Conservation (phyloP, 2,888 invertebrate genomes). For the Lordiphosa fenestrarum region DNA sequence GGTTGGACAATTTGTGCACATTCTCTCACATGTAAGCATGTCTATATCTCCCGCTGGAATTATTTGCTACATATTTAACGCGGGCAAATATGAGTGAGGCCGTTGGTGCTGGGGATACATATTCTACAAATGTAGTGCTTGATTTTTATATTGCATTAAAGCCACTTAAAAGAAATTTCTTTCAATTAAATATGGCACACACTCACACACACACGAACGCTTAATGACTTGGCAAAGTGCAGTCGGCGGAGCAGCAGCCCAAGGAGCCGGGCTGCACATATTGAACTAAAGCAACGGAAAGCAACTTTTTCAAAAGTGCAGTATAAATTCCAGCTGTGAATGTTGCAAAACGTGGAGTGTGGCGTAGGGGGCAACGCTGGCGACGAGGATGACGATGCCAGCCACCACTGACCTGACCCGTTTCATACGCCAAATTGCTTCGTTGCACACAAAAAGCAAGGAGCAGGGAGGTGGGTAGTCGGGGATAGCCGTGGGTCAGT, state of each 20-base stretch:
- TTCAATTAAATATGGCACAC: conserved; percentile 59
- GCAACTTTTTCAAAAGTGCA: conserved; percentile 54
- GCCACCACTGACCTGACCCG: conserved; percentile 62
- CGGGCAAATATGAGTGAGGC: no score
- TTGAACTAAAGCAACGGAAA: conserved; percentile 55
- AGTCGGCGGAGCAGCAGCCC: conserved; percentile 8
- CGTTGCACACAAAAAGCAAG: conserved; percentile 58
- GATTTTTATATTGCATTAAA: conserved; percentile 32
- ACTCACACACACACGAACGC: conserved; percentile 23
- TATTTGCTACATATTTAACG: no score
- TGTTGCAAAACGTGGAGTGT: conserved; percentile 25
- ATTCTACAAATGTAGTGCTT: conserved; percentile 8
- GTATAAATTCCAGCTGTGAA: conserved; percentile 53
- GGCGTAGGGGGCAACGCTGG: conserved; percentile 8
- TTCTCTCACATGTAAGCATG: no score
- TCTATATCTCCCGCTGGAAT: no score
- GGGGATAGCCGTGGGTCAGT: conserved; percentile 14
- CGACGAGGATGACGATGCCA: conserved; percentile 5
- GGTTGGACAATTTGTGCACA: no score
- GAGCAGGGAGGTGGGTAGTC: not conserved
- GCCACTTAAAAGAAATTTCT: conserved; percentile 55
- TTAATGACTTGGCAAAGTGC: conserved; percentile 64
- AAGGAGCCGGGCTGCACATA: conserved; percentile 42
- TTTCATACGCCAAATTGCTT: conserved; percentile 72
- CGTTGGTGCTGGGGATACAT: conserved; percentile 4